These are phyloP conservation scores for Holacanthella duospinosa DNA, from an alignment of 2,888 invertebrate species.

Conservation along the genomic window DNA sequence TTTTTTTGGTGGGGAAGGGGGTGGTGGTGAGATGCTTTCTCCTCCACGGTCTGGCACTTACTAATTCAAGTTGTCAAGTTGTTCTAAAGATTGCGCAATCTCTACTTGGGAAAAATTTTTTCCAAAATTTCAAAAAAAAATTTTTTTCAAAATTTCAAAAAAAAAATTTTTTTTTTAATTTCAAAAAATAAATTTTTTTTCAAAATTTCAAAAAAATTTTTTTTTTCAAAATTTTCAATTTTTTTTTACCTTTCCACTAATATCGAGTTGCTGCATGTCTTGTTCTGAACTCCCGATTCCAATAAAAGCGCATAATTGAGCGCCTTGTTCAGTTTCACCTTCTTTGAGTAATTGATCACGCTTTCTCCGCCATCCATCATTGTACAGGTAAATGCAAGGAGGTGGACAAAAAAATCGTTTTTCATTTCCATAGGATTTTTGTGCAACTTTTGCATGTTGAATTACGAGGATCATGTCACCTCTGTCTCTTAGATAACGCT, in stretches of 20 bases:
- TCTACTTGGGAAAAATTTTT: too few relatives aligned
- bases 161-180: background rate
- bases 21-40: too few relatives aligned
- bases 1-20: too few relatives aligned
- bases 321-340: slow-evolving; percentile 77
- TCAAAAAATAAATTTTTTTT: too few relatives aligned
- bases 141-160: background rate
- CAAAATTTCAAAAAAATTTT: too few relatives aligned
- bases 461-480: slow-evolving; percentile 95
- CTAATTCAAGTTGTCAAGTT: too few relatives aligned
- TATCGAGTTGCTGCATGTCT: slow-evolving; percentile 96
- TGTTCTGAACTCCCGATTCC: slow-evolving; percentile 97
- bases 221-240: too few relatives aligned
- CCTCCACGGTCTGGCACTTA: too few relatives aligned
- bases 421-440: slow-evolving; percentile 99
- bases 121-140: too few relatives aligned
- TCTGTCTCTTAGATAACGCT: slow-evolving; percentile 83
- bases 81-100: too few relatives aligned
- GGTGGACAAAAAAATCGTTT: slow-evolving; percentile 99
- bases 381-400: slow-evolving; percentile 94
- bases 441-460: slow-evolving; percentile 97
- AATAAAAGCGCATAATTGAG: slow-evolving; percentile 96
- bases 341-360: slow-evolving; percentile 86
- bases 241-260: slow-evolving; percentile 70
- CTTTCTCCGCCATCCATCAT: slow-evolving; percentile 94